These are phyloP conservation scores for Halictus ligatus DNA, from an alignment of 2,888 invertebrate species.

Conservation along the genomic window DNA sequence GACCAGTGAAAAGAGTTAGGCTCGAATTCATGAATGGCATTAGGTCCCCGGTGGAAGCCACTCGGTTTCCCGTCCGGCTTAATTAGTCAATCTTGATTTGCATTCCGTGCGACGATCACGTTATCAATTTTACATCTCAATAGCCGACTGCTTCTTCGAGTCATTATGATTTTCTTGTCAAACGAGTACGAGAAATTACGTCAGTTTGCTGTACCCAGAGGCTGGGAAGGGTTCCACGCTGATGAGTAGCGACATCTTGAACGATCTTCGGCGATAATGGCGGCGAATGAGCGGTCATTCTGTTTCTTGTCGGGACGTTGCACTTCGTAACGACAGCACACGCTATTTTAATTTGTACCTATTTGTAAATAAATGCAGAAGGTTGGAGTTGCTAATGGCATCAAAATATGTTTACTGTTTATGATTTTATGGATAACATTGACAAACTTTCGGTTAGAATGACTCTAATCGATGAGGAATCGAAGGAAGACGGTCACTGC, in stretches of 20 bases:
- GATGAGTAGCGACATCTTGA: slow-evolving; percentile 19
- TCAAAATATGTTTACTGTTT: too few species aligned
- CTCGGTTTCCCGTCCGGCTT: slow-evolving; percentile 33
- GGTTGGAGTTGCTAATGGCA: too few species aligned
- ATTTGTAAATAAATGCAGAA: too few species aligned
- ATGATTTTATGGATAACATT: too few species aligned
- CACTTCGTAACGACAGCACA: too few species aligned
- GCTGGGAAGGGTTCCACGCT: neutral
- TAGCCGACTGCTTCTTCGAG: slow-evolving; percentile 10
- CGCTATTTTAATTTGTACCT: too few species aligned
- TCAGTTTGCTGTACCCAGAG: slow-evolving; percentile 7
- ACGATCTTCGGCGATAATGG: neutral
- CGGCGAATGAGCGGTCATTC: neutral
- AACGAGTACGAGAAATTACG: slow-evolving; percentile 20
- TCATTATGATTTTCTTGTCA: slow-evolving; percentile 12
- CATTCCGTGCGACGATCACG: slow-evolving; percentile 13
- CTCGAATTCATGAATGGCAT: slow-evolving; percentile 53
- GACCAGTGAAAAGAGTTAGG: slow-evolving; percentile 61
- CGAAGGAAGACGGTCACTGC: too few species aligned
- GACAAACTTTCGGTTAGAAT: too few species aligned
- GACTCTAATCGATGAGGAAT: too few species aligned
- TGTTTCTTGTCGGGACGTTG: neutral
- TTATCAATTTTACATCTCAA: slow-evolving; percentile 45
- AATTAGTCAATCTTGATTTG: slow-evolving; percentile 50
- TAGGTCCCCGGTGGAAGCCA: slow-evolving; percentile 23